phyloP scores from a whole-genome alignment of 2,888 invertebrate genomes.

The Erannis defoliaria region DNA sequence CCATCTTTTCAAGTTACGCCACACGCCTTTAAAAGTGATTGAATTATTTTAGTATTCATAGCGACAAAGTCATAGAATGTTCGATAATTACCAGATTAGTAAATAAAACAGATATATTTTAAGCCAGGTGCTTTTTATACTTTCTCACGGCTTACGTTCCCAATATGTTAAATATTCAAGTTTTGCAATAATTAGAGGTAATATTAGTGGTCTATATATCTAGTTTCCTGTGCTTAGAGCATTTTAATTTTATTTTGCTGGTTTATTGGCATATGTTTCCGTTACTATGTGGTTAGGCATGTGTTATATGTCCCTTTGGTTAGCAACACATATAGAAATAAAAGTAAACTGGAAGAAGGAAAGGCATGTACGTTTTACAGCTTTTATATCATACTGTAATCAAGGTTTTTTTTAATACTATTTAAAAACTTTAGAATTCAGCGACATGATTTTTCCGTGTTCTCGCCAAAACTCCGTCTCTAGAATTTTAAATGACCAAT shows the following conservation, averaged over 20 bases:
- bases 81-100: background rate
- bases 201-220: conserved; percentile 22
- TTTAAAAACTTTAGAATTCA: too few relatives aligned
- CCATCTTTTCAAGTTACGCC: too few relatives aligned
- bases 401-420: too few relatives aligned
- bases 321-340: too few relatives aligned
- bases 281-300: conserved; percentile 11
- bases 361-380: too few relatives aligned
- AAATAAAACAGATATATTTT: conserved; percentile 20
- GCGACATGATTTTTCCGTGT: too few relatives aligned
- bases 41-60: conserved; percentile 7
- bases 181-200: conserved; percentile 39
- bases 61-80: conserved; percentile 11
- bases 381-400: too few relatives aligned
- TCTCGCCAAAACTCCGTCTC: too few relatives aligned
- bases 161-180: conserved; percentile 27
- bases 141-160: conserved; percentile 37
- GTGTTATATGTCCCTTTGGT: conserved; percentile 13
- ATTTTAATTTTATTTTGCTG: conserved; percentile 22
- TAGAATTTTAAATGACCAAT: too few relatives aligned
- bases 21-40: background rate
- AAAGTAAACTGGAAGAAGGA: too few relatives aligned
- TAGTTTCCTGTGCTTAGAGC: conserved; percentile 34
- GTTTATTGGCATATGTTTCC: conserved; percentile 28
- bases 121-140: conserved; percentile 28